Percentiles rank a stretch among this genome's conserved stretches.
Conservation (phyloP, 35 echinoderm and acorn worm genomes). For the Chiridota heheva region DNA sequence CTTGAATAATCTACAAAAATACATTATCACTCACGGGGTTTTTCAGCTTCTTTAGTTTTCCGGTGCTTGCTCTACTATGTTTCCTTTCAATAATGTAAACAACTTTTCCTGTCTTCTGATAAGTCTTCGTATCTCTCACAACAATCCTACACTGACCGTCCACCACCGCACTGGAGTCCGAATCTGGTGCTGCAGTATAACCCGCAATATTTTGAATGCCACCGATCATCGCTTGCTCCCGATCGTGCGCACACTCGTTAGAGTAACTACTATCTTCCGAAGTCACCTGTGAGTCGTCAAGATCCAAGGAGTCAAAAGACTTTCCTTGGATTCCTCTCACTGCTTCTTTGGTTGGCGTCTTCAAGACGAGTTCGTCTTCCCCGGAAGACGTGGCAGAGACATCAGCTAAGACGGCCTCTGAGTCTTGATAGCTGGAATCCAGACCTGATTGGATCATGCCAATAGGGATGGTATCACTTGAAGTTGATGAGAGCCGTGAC, state of each 20-base stretch:
- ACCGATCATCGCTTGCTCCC: constrained; percentile 2
- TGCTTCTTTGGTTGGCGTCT: neutral
- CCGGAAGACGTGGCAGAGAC: constrained; percentile 50
- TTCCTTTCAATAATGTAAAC: constrained; percentile 92
- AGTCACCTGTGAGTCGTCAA: constrained; percentile 19
- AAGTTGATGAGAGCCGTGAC: no score
- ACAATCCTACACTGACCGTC: neutral
- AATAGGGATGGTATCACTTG: no score
- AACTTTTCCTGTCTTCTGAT: constrained; percentile 68
- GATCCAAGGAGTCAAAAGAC: constrained; percentile 39
- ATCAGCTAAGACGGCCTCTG: constrained; percentile 48
- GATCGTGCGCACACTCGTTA: constrained; percentile 16
- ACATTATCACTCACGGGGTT: constrained; percentile 59
- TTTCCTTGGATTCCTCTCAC: constrained; percentile 36
- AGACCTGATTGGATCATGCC: no score
- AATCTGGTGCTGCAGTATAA: constrained; percentile 12
- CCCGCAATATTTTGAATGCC: neutral
- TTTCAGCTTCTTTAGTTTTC: constrained; percentile 55
- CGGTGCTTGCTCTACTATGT: constrained; percentile 74
- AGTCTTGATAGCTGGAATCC: no score
- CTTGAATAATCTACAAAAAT: no score
- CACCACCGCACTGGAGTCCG: neutral
- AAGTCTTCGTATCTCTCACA: neutral
- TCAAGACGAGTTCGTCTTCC: constrained; percentile 17
- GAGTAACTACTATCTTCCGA: constrained; percentile 33